Percentiles rank a stretch among this genome's conserved stretches.
Evolutionary conservation across 2,888 invertebrate genomes (phyloP).

Genomic region (Marasmarcha lunaedactyla): DNA sequence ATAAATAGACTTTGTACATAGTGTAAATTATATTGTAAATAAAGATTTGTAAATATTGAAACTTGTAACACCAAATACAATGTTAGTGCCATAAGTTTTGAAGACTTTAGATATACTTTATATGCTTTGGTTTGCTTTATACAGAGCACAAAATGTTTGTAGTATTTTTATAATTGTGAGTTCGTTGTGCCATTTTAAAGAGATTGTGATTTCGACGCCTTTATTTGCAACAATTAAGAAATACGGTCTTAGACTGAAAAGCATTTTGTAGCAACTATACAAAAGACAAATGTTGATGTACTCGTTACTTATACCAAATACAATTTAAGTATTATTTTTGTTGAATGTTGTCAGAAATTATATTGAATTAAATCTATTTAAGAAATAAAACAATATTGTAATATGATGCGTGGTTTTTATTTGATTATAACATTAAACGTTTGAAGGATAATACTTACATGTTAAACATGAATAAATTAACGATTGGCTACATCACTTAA

Average conservation of each 20-base stretch:
- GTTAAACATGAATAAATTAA: conserved; percentile 45
- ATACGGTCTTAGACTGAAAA: conserved; percentile 33
- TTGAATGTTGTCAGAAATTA: conserved; percentile 34
- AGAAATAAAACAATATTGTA: conserved; percentile 34
- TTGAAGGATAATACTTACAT: conserved; percentile 18
- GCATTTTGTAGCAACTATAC: conserved; percentile 32
- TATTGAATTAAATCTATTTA: conserved; percentile 24
- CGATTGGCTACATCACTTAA: conserved; percentile 55
- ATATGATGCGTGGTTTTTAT: conserved; percentile 44
- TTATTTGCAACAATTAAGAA: conserved; percentile 17
- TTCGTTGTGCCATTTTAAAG: conserved; percentile 49
- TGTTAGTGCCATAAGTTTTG: conserved; percentile 44
- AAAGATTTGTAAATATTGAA: conserved; percentile 23
- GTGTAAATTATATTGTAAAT: conserved; percentile 6
- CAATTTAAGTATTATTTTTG: conserved; percentile 35
- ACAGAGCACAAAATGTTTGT: conserved; percentile 26
- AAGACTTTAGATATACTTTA: conserved; percentile 20
- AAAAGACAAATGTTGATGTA: conserved; percentile 53
- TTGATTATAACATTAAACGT: conserved; percentile 47
- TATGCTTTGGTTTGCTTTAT: conserved; percentile 52
- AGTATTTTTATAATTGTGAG: conserved; percentile 32
- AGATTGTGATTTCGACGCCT: conserved; percentile 20
- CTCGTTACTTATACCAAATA: conserved; percentile 59
- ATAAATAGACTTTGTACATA: conserved; percentile 26
- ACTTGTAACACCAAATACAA: conserved; percentile 32